Percentiles rank a stretch among this genome's conserved stretches.
Evolutionary conservation across 1,140 invertebrate genomes (phyloP).

Genomic region (Zophobas morio): DNA sequence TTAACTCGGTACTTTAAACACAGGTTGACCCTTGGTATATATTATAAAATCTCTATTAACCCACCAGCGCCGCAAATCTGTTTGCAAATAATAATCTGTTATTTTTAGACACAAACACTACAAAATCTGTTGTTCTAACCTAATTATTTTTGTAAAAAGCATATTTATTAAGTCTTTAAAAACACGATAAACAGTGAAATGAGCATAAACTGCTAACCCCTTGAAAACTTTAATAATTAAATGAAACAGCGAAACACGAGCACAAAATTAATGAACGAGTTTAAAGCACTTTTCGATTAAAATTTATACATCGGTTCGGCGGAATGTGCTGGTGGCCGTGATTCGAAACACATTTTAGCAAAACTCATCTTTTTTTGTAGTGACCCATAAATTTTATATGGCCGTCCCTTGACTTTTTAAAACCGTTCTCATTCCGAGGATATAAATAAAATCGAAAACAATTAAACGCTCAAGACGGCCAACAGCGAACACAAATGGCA

Average conservation of each 20-base stretch:
- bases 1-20: too few relatives aligned
- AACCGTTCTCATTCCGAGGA: neutral
- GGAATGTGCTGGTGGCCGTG: neutral
- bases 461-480: conserved; percentile 14
- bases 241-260: conserved; percentile 1
- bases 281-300: conserved; percentile 18
- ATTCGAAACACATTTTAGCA: conserved; percentile 19
- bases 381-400: conserved; percentile 6
- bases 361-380: neutral
- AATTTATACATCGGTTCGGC: neutral
- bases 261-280: conserved; percentile 21
- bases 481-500: conserved; percentile 4
- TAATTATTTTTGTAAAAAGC: too few relatives aligned
- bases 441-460: conserved; percentile 29
- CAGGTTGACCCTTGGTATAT: too few relatives aligned
- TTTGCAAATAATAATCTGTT: too few relatives aligned
- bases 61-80: too few relatives aligned
- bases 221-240: conserved; percentile 11
- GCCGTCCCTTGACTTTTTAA: conserved; percentile 21
- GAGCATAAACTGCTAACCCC: neutral
- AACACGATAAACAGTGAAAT: neutral
- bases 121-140: too few relatives aligned
- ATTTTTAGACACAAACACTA: too few relatives aligned
- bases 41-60: too few relatives aligned
- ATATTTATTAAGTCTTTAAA: neutral